Evolutionary conservation across 2,888 invertebrate species (phyloP).

Genomic region (Drosophila lutescens): DNA sequence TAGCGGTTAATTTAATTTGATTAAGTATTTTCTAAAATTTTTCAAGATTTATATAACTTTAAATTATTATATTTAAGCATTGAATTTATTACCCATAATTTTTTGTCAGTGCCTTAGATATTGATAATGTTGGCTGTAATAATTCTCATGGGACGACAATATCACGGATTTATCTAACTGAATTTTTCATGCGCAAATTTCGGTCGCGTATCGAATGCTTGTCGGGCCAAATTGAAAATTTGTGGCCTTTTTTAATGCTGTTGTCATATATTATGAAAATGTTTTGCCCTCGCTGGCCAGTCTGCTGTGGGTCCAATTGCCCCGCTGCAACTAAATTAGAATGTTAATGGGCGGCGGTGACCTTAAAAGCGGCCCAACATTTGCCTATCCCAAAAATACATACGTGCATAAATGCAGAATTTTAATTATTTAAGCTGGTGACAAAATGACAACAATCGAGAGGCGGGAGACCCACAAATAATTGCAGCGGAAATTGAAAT

Average conservation of each 20-base stretch:
- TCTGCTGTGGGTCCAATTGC: background rate
- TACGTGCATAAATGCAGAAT: constrained; percentile 49
- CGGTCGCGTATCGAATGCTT: constrained; percentile 48
- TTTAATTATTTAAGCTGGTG: constrained; percentile 65
- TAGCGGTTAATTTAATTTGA: no score
- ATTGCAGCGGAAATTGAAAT: constrained; percentile 76
- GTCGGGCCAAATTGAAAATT: constrained; percentile 52
- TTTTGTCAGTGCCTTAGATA: constrained; percentile 4
- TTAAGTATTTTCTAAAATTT: no score
- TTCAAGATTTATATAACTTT: no score
- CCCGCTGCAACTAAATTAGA: constrained; percentile 51
- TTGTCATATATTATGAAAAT: constrained; percentile 45
- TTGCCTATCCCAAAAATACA: constrained; percentile 2
- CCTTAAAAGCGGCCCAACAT: constrained; percentile 6
- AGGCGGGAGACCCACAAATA: constrained; percentile 38
- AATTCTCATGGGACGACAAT: constrained; percentile 33
- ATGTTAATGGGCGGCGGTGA: constrained; percentile 36
- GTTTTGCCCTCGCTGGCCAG: constrained; percentile 21
- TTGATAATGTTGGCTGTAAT: constrained; percentile 19
- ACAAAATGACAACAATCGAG: constrained; percentile 39
- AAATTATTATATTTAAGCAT: no score
- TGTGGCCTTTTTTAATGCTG: constrained; percentile 35
- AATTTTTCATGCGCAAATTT: constrained; percentile 59
- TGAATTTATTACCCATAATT: no score
- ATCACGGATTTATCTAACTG: constrained; percentile 44